These are phyloP conservation scores for Hippasteria phrygiana DNA, from an alignment of 53 echinoderm and acorn worm genomes.

Conservation along the genomic window DNA sequence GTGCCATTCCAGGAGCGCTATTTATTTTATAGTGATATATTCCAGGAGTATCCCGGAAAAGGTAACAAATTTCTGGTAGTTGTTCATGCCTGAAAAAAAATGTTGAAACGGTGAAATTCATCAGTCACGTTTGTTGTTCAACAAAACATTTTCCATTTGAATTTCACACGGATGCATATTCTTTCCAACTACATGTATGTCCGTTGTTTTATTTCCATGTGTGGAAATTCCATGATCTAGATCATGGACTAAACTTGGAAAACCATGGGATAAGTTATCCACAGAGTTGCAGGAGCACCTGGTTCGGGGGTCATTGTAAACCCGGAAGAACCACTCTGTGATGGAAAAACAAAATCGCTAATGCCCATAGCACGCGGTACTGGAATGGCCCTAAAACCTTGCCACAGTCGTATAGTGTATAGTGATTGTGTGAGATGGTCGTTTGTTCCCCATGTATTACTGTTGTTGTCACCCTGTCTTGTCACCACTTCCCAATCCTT, in stretches of 20 bases:
- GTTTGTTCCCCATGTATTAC: not conserved
- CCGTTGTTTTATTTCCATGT: too few species aligned
- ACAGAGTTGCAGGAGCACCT: too few species aligned
- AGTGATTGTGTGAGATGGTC: not conserved
- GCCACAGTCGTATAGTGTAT: not conserved
- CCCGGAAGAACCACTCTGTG: too few species aligned
- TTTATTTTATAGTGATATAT: not conserved
- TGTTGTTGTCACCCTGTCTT: not conserved
- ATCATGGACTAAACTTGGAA: too few species aligned
- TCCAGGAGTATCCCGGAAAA: not conserved
- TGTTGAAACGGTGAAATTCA: too few species aligned
- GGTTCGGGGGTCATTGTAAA: not conserved
- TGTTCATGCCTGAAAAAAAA: not conserved
- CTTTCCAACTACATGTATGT: too few species aligned
- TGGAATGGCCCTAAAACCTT: not conserved
- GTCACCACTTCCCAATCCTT: not conserved
- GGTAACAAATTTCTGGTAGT: not conserved
- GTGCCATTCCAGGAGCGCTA: not conserved
- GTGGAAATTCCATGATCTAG: too few species aligned
- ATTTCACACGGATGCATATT: too few species aligned
- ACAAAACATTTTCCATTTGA: too few species aligned
- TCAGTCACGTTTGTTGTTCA: too few species aligned
- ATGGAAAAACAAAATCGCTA: too few species aligned
- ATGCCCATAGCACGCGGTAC: not conserved
- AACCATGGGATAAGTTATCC: too few species aligned